Base-by-base conservation (phyloP, 2,797 vertebrate genomes). In the Lagodon rhomboides region DNA sequence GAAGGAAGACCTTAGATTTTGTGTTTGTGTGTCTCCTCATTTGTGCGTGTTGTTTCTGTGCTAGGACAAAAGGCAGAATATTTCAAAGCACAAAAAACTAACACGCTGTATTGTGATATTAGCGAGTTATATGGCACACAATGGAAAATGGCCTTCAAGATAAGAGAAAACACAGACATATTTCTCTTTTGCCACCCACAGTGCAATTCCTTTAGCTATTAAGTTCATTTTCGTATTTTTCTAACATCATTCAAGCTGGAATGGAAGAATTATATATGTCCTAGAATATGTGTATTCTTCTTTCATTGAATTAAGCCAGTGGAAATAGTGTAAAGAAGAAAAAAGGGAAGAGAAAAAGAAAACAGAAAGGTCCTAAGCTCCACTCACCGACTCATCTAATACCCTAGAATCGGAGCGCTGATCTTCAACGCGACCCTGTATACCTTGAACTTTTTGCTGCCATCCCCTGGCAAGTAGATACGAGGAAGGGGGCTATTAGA, bases 391-490 rank as follows among this genome's bases (percentile, higher is more conserved):
- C 61, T 79, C 47, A 50, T 75, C 46, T n/a, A 72, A 67, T 74
- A 75, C 75, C 68, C 53, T 34, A 72, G 55, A 84, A 77, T 85
- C 80, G 50, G 75, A 71, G 64, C 80, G 80, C 84, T 92, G 92
- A 95, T 90, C 93, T 95, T 94, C 87, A 94, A 83, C 79, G 83
- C 92, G 88, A 95, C 94, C 93, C 90, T 94, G 86, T 93, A 92
- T 92, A 93, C 73, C 77, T 68, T 82, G 81, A 88, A 89, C 89
- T 84, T 91, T 93, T 93, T 92, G 85, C 89, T 85, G 74, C 79
- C 83, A 71, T 85, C 84, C 88, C 79, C 82, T 90, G 79, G 79
- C 86, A 90, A 88, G 79, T 78, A 84, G 78, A 87, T 73, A 79
- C 76, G 76, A 85, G 74, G 74, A 79, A 76, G 71, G 44, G 47